Evolutionary conservation across 2,888 invertebrate genomes (phyloP), one percentile per base, ranked within the genome.

Genomic region (Syrista parreyssii): DNA sequence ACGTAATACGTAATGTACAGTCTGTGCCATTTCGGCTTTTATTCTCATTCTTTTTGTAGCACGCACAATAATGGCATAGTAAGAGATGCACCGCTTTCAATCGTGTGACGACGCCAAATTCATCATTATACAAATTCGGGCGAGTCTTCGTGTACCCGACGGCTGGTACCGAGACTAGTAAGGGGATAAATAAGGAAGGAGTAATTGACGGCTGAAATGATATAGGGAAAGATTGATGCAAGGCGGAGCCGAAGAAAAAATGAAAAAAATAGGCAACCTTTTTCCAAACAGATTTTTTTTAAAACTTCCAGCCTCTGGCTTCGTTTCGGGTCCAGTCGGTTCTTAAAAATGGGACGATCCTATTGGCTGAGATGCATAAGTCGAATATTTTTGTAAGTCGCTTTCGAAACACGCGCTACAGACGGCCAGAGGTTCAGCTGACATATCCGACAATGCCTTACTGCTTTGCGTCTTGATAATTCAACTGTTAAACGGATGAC

Each of bases 371-470:
- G 35, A 33, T 12, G 35, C 34, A 12, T 0, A 30, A 34, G 35
- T 32, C 35, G 23, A 73, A 23, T 73, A 73, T n/a, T 34, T 35
- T 35, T 23, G 4, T 15, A 34, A 73, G 84, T 86, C 84, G 89
- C 88, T 89, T 88, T 89, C 88, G 84, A 88, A 88, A 82, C 82
- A 87, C 85, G 84, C 86, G 82, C 84, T 87, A 86, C 86, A 86
- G 86, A 88, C 85, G 85, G 87, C 86, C 88, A 84, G 86, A 89
- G 86, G 89, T 88, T 88, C 89, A 89, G 91, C 89, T 87, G 86
- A 91, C 90, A 91, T 91, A 91, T 90, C 91, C 88, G 88, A 90
- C 88, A 90, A 91, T 91, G 91, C 91, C 91, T 91, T 91, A 91
- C 88, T 86, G 91, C 91, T 91, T 91, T 88, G 86, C 83, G 85